A percentile compares a stretch with the other conserved stretches of the same genome.
These are phyloP conservation scores for Pelobates fuscus DNA, from an alignment of 2,113 vertebrate species.

Conservation along the genomic window DNA sequence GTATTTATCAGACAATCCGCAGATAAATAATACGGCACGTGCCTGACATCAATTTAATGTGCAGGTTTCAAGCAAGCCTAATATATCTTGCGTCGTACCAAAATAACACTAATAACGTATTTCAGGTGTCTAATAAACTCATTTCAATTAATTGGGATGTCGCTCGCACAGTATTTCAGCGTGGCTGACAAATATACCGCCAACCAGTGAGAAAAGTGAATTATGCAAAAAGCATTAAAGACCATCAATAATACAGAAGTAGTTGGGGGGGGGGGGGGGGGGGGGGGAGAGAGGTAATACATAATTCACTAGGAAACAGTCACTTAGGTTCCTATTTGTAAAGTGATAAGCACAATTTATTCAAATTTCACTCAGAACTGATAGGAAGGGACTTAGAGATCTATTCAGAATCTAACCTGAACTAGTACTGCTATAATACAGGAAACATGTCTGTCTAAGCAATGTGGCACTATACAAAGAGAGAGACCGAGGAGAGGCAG, in stretches of 20 bases:
- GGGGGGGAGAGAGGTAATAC: not conserved
- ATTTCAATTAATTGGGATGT: conserved; percentile 17
- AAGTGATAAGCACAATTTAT: not conserved
- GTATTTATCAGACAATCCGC: too few species aligned
- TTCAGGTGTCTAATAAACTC: not conserved
- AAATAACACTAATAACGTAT: not conserved
- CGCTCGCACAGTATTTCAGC: not conserved
- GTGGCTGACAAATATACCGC: conserved; percentile 18
- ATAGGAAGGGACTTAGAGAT: not conserved
- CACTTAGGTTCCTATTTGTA: not conserved
- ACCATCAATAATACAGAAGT: conserved; percentile 6
- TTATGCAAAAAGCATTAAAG: not conserved
- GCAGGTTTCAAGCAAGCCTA: too few species aligned
- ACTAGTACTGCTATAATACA: too few species aligned
- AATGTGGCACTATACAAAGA: too few species aligned
- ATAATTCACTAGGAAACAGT: not conserved
- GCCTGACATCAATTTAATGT: too few species aligned
- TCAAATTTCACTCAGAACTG: not conserved
- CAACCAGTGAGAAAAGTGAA: not conserved
- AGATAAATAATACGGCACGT: too few species aligned
- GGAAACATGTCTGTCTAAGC: too few species aligned
- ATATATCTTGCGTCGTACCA: not conserved
- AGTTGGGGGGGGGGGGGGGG: too few species aligned
- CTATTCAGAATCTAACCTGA: too few species aligned
- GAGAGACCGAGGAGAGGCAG: too few species aligned